Evolutionary conservation across 2,797 vertebrate genomes (phyloP).

Genomic region (Eulemur rubriventer): DNA sequence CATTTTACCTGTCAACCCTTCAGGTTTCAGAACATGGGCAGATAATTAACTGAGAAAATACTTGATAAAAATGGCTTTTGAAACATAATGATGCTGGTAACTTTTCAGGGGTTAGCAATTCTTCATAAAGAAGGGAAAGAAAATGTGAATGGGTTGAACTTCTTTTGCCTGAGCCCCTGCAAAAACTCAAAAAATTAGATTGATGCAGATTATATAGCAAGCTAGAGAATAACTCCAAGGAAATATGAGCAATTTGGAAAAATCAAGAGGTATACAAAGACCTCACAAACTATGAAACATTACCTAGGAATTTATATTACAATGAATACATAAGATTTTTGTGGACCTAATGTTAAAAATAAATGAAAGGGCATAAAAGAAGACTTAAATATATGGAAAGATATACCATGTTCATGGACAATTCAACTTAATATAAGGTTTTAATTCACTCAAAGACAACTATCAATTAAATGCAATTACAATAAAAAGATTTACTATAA

Average conservation of each 20-base stretch:
- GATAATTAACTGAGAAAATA: neutral
- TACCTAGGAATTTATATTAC: neutral
- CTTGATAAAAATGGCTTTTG: neutral
- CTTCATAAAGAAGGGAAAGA: neutral
- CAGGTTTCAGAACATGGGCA: neutral
- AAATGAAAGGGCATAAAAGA: neutral
- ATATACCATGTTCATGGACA: conserved; percentile 2
- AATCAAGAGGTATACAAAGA: neutral
- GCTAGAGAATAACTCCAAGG: neutral
- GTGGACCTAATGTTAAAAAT: neutral
- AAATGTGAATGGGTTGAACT: neutral
- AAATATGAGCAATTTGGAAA: neutral
- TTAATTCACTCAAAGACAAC: neutral
- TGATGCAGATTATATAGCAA: neutral
- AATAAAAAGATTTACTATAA: neutral
- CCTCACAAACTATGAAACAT: neutral
- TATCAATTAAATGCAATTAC: neutral
- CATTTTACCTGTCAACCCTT: neutral
- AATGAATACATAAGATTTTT: neutral
- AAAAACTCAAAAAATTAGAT: neutral
- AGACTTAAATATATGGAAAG: neutral
- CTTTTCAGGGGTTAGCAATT: neutral
- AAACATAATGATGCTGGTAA: neutral
- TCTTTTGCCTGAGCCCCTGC: neutral
- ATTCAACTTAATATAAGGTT: neutral